Percentiles rank a stretch among this genome's conserved stretches.
Conservation (phyloP, 1,140 invertebrate species). For the Pemphigus obesinymphae region DNA sequence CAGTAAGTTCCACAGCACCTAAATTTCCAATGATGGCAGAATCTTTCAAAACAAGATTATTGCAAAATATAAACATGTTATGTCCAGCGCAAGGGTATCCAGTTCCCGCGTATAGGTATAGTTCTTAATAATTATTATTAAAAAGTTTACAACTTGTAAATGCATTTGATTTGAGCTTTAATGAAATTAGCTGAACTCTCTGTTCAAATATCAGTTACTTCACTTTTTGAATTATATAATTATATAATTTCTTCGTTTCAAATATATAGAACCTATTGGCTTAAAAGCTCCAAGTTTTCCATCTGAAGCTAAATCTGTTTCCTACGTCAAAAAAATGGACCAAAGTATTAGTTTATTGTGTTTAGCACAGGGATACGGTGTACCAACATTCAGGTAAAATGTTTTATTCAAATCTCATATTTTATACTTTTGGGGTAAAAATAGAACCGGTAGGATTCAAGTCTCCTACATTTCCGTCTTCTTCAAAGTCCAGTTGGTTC, state of each 20-base stretch:
- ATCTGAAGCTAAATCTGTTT: conserved; percentile 52
- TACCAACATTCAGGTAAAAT: conserved; percentile 63
- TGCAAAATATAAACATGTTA: conserved; percentile 52
- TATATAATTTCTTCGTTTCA: background rate
- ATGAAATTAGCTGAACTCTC: background rate
- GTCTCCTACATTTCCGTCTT: conserved; percentile 53
- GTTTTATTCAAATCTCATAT: conserved; percentile 42
- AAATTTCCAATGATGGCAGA: conserved; percentile 50
- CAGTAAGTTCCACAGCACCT: conserved; percentile 61
- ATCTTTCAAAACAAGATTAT: conserved; percentile 53
- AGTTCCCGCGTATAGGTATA: conserved; percentile 63
- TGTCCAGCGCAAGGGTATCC: conserved; percentile 70
- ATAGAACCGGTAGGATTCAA: conserved; percentile 58
- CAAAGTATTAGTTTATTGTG: conserved; percentile 55
- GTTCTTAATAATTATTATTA: background rate
- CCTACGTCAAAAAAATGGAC: conserved; percentile 46
- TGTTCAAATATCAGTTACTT: background rate
- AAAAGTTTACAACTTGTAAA: background rate
- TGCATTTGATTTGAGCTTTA: background rate
- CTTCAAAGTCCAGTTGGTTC: conserved; percentile 52
- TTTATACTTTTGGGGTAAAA: conserved; percentile 34
- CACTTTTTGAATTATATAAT: background rate
- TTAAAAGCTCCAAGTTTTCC: conserved; percentile 53
- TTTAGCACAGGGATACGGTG: conserved; percentile 63
- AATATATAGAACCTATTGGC: conserved; percentile 57